Evolutionary conservation across 1,140 invertebrate species (phyloP).

Genomic region (Geopemphigus sp.): DNA sequence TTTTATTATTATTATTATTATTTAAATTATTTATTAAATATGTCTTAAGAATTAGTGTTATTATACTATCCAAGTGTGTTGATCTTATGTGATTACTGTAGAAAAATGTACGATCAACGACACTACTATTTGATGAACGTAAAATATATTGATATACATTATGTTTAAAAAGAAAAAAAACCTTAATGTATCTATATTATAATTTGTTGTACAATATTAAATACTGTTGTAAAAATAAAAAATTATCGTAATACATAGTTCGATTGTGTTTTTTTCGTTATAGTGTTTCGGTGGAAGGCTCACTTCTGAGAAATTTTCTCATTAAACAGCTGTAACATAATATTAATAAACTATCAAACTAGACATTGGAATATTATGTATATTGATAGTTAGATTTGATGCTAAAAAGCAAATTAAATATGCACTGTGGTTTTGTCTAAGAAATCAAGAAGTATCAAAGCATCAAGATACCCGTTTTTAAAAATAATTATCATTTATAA

Average conservation of each 20-base stretch:
- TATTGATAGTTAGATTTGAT: too few relatives aligned
- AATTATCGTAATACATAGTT: slow-evolving; percentile 4
- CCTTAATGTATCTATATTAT: slow-evolving; percentile 39
- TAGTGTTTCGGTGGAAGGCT: too few relatives aligned
- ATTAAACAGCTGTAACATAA: too few relatives aligned
- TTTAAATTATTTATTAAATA: slow-evolving; percentile 12
- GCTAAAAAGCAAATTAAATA: too few relatives aligned
- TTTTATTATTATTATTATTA: neutral
- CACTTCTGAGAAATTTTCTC: too few relatives aligned
- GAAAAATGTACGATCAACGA: neutral
- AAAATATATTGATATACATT: slow-evolving; percentile 10
- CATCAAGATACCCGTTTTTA: too few relatives aligned
- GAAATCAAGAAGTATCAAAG: too few relatives aligned
- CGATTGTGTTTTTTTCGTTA: too few relatives aligned
- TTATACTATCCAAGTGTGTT: slow-evolving; percentile 40
- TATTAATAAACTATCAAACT: too few relatives aligned
- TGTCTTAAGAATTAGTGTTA: slow-evolving; percentile 11
- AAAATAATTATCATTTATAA: too few relatives aligned
- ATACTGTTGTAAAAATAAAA: slow-evolving; percentile 48
- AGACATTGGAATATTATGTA: too few relatives aligned
- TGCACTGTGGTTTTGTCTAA: too few relatives aligned
- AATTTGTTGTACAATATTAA: slow-evolving; percentile 46
- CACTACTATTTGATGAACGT: slow-evolving; percentile 16
- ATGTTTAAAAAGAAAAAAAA: neutral
- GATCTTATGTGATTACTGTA: slow-evolving; percentile 38